Evolutionary conservation across 2,888 invertebrate species (phyloP), one percentile per base, ranked within the genome.

Genomic region (Amorpha juglandis): DNA sequence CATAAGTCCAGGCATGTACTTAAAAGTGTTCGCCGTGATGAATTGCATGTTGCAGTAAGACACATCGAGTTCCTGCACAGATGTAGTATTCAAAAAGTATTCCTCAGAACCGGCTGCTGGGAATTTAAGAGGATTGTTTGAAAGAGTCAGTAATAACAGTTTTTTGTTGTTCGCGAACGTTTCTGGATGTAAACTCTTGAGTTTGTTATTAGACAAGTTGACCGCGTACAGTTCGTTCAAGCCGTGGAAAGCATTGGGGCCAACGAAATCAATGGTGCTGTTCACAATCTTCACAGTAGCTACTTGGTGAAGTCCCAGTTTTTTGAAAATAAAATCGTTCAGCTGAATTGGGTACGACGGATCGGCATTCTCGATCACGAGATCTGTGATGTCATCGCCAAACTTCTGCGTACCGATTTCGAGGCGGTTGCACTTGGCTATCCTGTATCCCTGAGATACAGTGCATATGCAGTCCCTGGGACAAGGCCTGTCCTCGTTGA

Each of bases 41-140:
- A 95, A 94, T 71, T 94, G 91, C 73, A 97, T 90, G 68, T 95
- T 95, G 83, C 97, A 96, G 73, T 95, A 94, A 2, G 96, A 96
- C 58, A 97, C 92, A 76, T 96, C 95, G 42, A 97, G 90, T 81
- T 97, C 96, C 75, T 96, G 95, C 55, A 96, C 94, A 45, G 95
- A 95, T 4, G 94, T 91, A 7, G 96, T 94, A 67, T 95, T 94
- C 1, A 95, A 77, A 73, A 95, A 91, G 69, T 94, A 94, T 45
- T 94, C 91, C 52, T 87, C 81, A 1, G 90, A 83, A 67, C 83
- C 88, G 66, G 83, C 81, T 68, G 83, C 81, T 11, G 93, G 90
- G 76, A 94, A 89, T 68, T 92, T 92, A 45, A 96, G 86, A 45
- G 95, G 95, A 77, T 96, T 96, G 67, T 95, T 95, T 7, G 96